These are phyloP conservation scores for Catamblyrhynchus diadema DNA, from an alignment of 2,797 vertebrate genomes.

Conservation along the genomic window DNA sequence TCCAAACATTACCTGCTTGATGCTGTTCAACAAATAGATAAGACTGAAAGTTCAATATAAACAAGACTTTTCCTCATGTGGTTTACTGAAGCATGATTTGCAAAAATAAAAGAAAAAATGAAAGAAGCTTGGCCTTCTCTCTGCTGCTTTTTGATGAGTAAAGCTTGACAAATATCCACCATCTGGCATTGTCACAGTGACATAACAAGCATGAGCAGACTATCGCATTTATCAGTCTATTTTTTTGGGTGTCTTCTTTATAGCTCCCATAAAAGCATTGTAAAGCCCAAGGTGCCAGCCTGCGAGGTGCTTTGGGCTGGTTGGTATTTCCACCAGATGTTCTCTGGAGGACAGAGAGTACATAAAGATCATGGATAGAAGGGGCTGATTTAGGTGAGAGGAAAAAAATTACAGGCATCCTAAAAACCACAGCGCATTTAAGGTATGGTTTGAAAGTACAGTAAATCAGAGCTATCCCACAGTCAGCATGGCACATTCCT, in stretches of 20 bases:
- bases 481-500: background rate
- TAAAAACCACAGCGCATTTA: background rate
- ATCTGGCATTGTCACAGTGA: background rate
- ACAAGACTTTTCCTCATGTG: background rate
- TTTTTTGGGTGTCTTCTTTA: background rate
- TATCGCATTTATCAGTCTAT: background rate
- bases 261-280: background rate
- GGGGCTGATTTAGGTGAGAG: background rate
- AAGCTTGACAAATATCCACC: background rate
- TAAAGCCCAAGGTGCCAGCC: background rate
- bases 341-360: background rate
- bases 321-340: background rate
- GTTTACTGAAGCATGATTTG: background rate
- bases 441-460: background rate
- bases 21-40: background rate
- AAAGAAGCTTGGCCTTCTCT: background rate
- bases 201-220: background rate
- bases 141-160: background rate
- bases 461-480: background rate
- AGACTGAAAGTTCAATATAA: background rate
- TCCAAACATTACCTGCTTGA: background rate
- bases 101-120: background rate
- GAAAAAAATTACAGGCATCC: background rate
- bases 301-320: background rate
- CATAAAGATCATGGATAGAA: background rate